A percentile compares a stretch with the other conserved stretches of the same genome.
phyloP scores from a whole-genome alignment of 2,113 vertebrate genomes.

The Coregonus clupeaformis region DNA sequence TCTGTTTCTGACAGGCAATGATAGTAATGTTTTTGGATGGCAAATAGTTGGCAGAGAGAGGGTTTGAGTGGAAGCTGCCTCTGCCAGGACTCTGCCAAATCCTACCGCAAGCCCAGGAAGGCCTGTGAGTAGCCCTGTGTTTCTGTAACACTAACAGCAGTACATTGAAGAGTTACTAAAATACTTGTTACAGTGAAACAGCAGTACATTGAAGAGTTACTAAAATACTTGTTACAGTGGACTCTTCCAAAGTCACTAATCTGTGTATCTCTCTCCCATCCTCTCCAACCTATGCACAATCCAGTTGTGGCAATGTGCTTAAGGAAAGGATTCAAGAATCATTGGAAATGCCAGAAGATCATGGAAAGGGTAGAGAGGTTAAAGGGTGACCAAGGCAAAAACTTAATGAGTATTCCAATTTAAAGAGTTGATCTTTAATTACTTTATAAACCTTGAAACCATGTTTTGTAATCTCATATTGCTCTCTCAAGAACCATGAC shows the following conservation, averaged over 20 bases:
- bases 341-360: not conserved
- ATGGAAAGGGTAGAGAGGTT: not conserved
- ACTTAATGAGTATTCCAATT: constrained; percentile 18
- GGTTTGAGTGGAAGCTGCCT: not conserved
- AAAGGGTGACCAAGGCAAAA: not conserved
- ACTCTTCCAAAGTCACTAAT: not conserved
- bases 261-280: not conserved
- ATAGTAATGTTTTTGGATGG: too few species aligned
- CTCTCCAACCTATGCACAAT: constrained; percentile 6
- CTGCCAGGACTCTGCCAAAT: constrained; percentile 7
- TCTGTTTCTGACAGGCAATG: too few species aligned
- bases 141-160: too few species aligned
- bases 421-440: constrained; percentile 22
- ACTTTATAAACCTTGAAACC: not conserved
- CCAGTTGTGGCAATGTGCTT: not conserved
- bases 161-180: too few species aligned
- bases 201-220: not conserved
- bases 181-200: too few species aligned
- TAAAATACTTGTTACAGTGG: not conserved
- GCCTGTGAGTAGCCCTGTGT: constrained; percentile 47
- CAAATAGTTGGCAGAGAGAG: constrained; percentile 12
- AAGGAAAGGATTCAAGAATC: not conserved
- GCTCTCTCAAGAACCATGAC: not conserved
- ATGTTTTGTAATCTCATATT: not conserved
- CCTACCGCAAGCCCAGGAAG: not conserved